Evolutionary conservation across 1,140 invertebrate species (phyloP).

Genomic region (Drosophila miranda): DNA sequence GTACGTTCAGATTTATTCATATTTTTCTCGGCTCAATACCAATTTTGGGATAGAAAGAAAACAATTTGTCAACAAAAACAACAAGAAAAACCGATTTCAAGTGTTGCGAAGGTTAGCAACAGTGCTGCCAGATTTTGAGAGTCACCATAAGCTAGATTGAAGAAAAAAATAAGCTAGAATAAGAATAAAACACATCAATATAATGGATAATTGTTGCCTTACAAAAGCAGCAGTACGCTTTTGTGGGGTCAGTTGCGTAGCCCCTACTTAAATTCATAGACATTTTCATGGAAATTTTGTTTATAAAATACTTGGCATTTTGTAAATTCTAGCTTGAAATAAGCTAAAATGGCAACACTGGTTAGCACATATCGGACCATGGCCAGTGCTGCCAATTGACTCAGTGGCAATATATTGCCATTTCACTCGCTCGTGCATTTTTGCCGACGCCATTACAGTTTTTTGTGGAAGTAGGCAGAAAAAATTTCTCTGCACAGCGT

Average conservation of each 20-base stretch:
- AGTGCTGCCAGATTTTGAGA: too few relatives aligned
- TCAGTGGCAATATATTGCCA: constrained; percentile 82
- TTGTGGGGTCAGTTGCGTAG: too few relatives aligned
- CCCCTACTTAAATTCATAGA: too few relatives aligned
- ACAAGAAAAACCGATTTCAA: constrained; percentile 19
- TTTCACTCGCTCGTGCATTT: constrained; percentile 76
- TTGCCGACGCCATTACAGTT: constrained; percentile 79
- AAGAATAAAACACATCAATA: too few relatives aligned
- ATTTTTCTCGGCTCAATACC: neutral
- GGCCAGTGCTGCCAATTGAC: constrained; percentile 78
- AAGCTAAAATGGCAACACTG: neutral
- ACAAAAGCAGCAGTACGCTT: too few relatives aligned
- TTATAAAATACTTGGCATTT: too few relatives aligned
- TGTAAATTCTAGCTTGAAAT: too few relatives aligned
- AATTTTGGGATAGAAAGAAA: neutral
- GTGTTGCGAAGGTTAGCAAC: constrained; percentile 57
- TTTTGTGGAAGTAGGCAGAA: constrained; percentile 60
- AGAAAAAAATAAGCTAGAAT: too few relatives aligned
- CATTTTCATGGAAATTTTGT: too few relatives aligned
- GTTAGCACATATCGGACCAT: constrained; percentile 43
- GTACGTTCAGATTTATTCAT: constrained; percentile 71
- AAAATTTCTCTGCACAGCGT: constrained; percentile 68
- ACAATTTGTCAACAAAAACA: constrained; percentile 51
- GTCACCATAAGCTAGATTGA: too few relatives aligned
- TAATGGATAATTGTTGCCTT: too few relatives aligned